Base-by-base conservation (phyloP, 2,797 vertebrate genomes). In the Cuniculus paca region DNA sequence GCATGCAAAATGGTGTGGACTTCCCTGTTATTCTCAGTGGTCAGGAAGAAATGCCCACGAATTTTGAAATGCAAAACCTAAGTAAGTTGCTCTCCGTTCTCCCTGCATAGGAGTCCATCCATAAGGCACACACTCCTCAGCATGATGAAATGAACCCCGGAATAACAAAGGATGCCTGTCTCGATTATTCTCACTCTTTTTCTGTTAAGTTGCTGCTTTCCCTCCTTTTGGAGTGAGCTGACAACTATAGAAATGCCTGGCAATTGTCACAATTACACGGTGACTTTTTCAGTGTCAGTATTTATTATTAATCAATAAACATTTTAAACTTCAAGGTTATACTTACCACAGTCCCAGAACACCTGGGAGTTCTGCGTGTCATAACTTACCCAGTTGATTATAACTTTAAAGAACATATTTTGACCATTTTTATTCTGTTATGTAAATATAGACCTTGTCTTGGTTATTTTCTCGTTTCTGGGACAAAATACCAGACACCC, bases 31-130 rank as follows among this genome's bases (percentile, higher is more conserved):
- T 65, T 54, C 20, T 90, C 70, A 89, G 8, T 50, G 45, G 79
- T 80, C 22, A 72, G 26, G 31, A 85, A 72, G 39, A 65, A 81
- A 82, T 82, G 28, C 5, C 24, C 28, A 14, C 60, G 39, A 45
- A 63, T 79, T 83, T 95, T 61, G 34, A 63, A 50, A 60, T n/a
- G 17, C 26, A 96, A 83, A 94, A 74, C 96, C 9, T 58, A 61
- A 91, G 3, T 82, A 63, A 84, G 74, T 61, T 17, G 31, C 16
- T 94, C 9, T 42, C 11, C 2, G 54, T 74, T 74, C 39, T 70
- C 3, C 42, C 12, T 20, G 26, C 36, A 63, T 6, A 22, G 1
- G 20, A 65, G 12, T 96, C 19, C 52, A 20, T 50, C 72, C 14
- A 20, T 50, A n/a, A 39, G 42, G 2, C 19, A 1, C 17, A 54